phyloP scores from a whole-genome alignment of 2,113 vertebrate species.

The Corythoichthys haematopterus region DNA sequence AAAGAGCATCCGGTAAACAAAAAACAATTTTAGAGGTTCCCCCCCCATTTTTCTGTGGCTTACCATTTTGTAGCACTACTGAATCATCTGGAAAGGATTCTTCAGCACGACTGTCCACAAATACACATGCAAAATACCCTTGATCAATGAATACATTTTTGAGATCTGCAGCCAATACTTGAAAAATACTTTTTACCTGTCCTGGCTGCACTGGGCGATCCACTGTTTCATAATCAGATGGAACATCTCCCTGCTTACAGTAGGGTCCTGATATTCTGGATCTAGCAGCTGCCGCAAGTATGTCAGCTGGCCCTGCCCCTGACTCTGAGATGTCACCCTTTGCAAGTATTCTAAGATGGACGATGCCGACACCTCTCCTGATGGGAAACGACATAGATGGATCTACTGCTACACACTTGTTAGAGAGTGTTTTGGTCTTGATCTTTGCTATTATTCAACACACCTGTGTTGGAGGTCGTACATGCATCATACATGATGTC shows the following conservation, averaged over 20 bases:
- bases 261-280: conserved; percentile 52
- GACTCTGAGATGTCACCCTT: conserved; percentile 62
- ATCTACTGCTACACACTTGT: not conserved
- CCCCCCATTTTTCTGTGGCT: not conserved
- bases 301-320: conserved; percentile 55
- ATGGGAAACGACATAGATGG: not conserved
- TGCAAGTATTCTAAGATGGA: conserved; percentile 65
- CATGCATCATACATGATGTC: conserved; percentile 72
- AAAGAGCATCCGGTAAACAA: conserved; percentile 17
- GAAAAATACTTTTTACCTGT: conserved; percentile 44
- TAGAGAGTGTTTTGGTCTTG: not conserved
- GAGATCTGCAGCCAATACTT: not conserved
- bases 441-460: not conserved
- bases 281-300: conserved; percentile 59
- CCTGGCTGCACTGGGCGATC: conserved; percentile 67
- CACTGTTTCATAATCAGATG: conserved; percentile 68
- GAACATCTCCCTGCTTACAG: conserved; percentile 64
- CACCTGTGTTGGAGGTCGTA: conserved; percentile 61
- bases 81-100: conserved; percentile 33
- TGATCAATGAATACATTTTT: not conserved
- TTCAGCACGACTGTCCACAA: conserved; percentile 36
- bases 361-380: conserved; percentile 67
- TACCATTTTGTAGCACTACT: conserved; percentile 55
- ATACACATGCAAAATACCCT: not conserved
- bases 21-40: conserved; percentile 4